Base-by-base conservation (phyloP, 2,888 invertebrate genomes). In the Julus scandinavius region DNA sequence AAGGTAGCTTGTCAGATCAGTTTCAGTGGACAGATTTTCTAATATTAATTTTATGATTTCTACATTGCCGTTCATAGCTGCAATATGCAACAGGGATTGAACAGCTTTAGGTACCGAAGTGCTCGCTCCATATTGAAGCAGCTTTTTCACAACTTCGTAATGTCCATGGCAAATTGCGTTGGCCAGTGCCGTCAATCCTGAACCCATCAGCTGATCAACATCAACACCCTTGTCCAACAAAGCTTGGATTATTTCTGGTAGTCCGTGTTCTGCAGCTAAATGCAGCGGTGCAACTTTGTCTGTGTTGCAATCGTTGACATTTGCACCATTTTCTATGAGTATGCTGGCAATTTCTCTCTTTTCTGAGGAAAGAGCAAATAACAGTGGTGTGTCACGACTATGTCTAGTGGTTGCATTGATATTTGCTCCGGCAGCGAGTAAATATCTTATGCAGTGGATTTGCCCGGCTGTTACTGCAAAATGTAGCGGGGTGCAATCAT, bases 1-100 rank as follows among this genome's bases (percentile, higher is more conserved):
- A 38, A 98, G 94, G 0, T 98, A 97, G 0, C 95, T 95, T 17
- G 9, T 6, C n/a, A 49, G 17, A 85, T 40, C 13, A 89, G 91
- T 91, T 38, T 92, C 92, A 88, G 92, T 92, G 38, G 88, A 72
- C 63, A 88, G 50, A 72, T 88, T 45, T 40, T 84, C 84, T 41
- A 84, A 41, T 17, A 84, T n/a, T 41, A 84, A 40, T n/a, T 84
- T 11, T 15, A 84, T 41, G 15, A 84, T 15, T n/a, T 17, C 84
- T 15, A 41, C 84, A 15, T 84, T 84, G 13, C 20, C 20, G 15
- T 15, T 83, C 15, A 38, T n/a, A 38, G 41, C 84, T 5, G 84
- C 84, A n/a, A 40, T 4, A n/a, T 84, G 84, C n/a, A 84, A n/a
- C 15, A 84, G 5, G 95, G 95, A 95, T 90, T 96, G 96, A 88